Evolutionary conservation across 2,113 vertebrate genomes (phyloP), one percentile per base, ranked within the genome.

Genomic region (Gnathonemus longibarbis): DNA sequence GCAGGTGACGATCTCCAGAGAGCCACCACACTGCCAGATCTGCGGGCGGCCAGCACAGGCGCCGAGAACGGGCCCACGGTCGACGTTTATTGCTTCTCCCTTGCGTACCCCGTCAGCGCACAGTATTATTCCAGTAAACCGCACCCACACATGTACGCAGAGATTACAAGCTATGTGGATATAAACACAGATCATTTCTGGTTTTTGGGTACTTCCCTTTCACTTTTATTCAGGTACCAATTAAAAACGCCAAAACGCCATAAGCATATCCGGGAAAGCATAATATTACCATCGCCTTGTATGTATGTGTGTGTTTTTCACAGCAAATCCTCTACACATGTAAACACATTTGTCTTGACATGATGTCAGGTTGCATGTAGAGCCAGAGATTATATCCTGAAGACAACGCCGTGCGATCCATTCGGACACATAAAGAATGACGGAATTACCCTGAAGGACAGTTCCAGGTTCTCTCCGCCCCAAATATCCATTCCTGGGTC

Each of bases 401-500:
- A 84, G 83, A 84, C 42, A 48, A 84, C 3, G 83, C 6, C 9
- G 1, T 24, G 24, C 10, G 10, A 48, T n/a, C 19, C 2, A 45
- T 21, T 35, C 35, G 27, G 19, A 85, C 35, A 52, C 53, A 11
- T 58, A 8, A 66, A 88, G 87, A 58, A 58, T 24, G 50, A 89
- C 6, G 52, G 80, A 95, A 95, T 98, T 96, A 99, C 98, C 96
- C 98, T 97, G 94, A 99, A 99, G 94, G 98, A 99, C 97, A 99
- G 98, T 96, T 99, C 98, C 94, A 99, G 96, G 95, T 99, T 99
- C 94, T 99, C 98, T 92, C 98, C 98, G 90, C 98, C 98, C 98
- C 98, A 99, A 95, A 99, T 99, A 96, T 99, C 98, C 98, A 99
- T 99, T 93, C 98, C 98, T 90, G 98, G 97, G 96, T 99, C 98